Evolutionary conservation across 37 sponge, comb jelly and placozoan species (phyloP), one percentile per base, ranked within the genome.

Genomic region (Mnemiopsis leidyi): DNA sequence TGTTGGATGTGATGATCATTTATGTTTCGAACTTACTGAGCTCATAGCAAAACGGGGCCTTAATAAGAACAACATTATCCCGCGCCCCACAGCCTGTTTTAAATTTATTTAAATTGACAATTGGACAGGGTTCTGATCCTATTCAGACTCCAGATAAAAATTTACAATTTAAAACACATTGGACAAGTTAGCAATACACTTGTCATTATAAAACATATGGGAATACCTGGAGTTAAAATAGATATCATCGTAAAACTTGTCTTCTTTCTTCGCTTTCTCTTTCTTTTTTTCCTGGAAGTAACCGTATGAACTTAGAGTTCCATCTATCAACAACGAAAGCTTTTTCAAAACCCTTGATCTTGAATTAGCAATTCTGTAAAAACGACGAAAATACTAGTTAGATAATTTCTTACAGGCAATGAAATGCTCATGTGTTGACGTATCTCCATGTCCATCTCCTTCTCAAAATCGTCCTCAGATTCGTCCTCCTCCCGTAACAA

Each of bases 171-270:
- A 61, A 61, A 9, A 61, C 18, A n/a, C n/a, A n/a, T n/a, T n/a
- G n/a, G n/a, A n/a, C 61, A 23, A 69, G 7, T 69, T 21, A 69
- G n/a, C 7, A 69, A 69, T 69, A 3, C n/a, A 25, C 7, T 69
- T 69, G n/a, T n/a, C n/a, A n/a, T n/a, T n/a, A n/a, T n/a, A n/a
- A n/a, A n/a, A n/a, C n/a, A 28, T 28, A 69, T 28, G 29, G 24
- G 29, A 25, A 28, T 20, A 77, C 79, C 79, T 77, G 1, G 79
- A 77, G 35, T 77, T 77, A 20, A 77, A 77, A 32, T 77, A 77
- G 79, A 77, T 36, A 77, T 77, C 79, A 34, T 77, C 79, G 35
- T 77, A 77, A 77, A 77, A 77, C 79, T 77, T 77, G 36, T 26
- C 32, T 77, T 28, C 79, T 20, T 77, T 77, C 79, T 28, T 28